These are phyloP conservation scores for Drosophila macrospina DNA, from an alignment of 2,888 invertebrate species.

Conservation along the genomic window DNA sequence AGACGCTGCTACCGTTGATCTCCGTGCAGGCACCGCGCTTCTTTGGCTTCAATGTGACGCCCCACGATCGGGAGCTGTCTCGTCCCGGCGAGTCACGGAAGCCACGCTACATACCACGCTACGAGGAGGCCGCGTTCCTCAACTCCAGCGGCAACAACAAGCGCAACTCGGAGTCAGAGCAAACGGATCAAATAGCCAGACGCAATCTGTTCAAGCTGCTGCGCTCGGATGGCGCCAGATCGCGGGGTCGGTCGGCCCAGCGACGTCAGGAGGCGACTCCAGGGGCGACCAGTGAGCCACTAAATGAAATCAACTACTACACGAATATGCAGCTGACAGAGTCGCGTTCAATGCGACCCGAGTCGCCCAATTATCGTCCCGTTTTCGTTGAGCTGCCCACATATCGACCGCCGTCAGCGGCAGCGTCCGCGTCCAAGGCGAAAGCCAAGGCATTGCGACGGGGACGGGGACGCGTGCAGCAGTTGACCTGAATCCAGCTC, in stretches of 20 bases:
- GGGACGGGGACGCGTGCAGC: constrained; percentile 37
- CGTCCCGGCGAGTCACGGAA: constrained; percentile 75
- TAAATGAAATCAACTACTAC: constrained; percentile 76
- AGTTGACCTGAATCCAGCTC: constrained; percentile 32
- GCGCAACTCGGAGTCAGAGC: constrained; percentile 47
- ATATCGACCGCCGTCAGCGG: constrained; percentile 86
- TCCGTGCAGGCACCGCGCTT: constrained; percentile 92
- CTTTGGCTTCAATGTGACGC: constrained; percentile 86
- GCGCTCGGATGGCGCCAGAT: constrained; percentile 48
- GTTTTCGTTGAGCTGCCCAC: constrained; percentile 88
- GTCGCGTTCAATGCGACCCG: constrained; percentile 79
- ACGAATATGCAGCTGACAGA: constrained; percentile 76
- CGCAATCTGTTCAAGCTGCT: constrained; percentile 83
- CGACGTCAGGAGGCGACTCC: neutral
- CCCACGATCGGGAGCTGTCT: constrained; percentile 56
- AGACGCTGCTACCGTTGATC: constrained; percentile 91
- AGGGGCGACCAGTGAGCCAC: constrained; percentile 11
- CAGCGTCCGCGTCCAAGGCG: constrained; percentile 69
- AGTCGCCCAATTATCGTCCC: constrained; percentile 78
- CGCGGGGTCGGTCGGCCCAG: constrained; percentile 34
- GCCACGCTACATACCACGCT: constrained; percentile 89
- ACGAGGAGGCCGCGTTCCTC: constrained; percentile 82
- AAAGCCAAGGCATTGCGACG: constrained; percentile 27
- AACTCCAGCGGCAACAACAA: constrained; percentile 39
- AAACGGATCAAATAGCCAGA: constrained; percentile 50